Percentiles rank a stretch among this genome's conserved stretches.
Evolutionary conservation across 2,113 vertebrate species (phyloP).

Genomic region (Etheostoma spectabile): DNA sequence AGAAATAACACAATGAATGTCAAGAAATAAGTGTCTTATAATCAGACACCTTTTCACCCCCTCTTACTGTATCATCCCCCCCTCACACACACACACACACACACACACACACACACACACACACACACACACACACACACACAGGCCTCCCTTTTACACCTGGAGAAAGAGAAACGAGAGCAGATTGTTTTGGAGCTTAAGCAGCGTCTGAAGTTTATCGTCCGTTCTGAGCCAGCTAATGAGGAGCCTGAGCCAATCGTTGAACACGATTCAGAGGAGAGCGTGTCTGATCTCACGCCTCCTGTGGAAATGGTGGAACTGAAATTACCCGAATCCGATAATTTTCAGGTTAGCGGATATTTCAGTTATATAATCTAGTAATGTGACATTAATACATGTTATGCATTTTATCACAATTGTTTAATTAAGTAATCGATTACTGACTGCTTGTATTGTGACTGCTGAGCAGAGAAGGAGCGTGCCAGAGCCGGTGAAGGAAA

Average conservation of each 20-base stretch:
- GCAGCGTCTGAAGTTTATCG: conserved; percentile 20
- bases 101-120: background rate
- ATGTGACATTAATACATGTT: background rate
- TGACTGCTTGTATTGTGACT: background rate
- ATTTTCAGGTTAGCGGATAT: conserved; percentile 81
- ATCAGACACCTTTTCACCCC: background rate
- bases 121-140: background rate
- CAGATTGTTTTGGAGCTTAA: conserved; percentile 51
- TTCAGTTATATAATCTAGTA: background rate
- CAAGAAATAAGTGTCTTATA: background rate
- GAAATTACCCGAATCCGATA: conserved; percentile 73
- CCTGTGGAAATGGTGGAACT: conserved; percentile 75
- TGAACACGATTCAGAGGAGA: conserved; percentile 85
- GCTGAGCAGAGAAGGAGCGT: conserved; percentile 3
- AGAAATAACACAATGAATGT: background rate
- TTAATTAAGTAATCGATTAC: background rate
- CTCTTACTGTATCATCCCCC: too few relatives aligned
- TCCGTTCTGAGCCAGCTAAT: conserved; percentile 26
- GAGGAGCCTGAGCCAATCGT: conserved; percentile 65
- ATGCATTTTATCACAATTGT: background rate
- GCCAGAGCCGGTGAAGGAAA: background rate
- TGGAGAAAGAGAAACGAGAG: conserved; percentile 40
- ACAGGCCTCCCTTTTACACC: conserved; percentile 1
- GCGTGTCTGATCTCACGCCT: conserved; percentile 79
- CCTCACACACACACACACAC: too few relatives aligned